Evolutionary conservation across 2,113 vertebrate genomes (phyloP).

Genomic region (Indri indri): DNA sequence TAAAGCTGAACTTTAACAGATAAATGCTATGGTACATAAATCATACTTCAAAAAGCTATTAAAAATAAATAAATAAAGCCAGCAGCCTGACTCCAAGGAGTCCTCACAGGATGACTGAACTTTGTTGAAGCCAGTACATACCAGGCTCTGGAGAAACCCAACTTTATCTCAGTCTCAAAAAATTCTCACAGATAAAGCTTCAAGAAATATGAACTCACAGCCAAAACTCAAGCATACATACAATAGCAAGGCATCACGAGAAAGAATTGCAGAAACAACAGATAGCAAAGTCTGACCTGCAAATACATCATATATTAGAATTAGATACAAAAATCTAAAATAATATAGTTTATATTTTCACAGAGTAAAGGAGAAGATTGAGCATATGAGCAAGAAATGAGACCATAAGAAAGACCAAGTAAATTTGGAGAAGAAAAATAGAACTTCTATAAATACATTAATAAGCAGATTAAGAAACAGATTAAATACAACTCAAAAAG

Average conservation of each 20-base stretch:
- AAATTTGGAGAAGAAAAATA: conserved; percentile 12
- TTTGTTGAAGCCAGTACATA: background rate
- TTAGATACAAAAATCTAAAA: background rate
- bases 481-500: background rate
- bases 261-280: background rate
- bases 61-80: conserved; percentile 1
- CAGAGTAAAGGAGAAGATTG: background rate
- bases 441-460: conserved; percentile 3
- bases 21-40: background rate
- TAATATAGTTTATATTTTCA: background rate
- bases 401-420: background rate
- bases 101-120: background rate
- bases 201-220: background rate
- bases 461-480: background rate
- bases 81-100: background rate
- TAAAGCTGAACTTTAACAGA: background rate
- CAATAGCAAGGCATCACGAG: background rate
- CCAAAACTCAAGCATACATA: background rate
- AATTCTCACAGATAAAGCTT: background rate
- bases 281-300: background rate
- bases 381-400: background rate
- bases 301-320: background rate
- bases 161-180: background rate
- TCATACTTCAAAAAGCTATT: background rate
- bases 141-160: background rate